A percentile compares a stretch with the other conserved stretches of the same genome.
Conservation (phyloP, 2,797 vertebrate genomes). For the Myiothlypis coronata region DNA sequence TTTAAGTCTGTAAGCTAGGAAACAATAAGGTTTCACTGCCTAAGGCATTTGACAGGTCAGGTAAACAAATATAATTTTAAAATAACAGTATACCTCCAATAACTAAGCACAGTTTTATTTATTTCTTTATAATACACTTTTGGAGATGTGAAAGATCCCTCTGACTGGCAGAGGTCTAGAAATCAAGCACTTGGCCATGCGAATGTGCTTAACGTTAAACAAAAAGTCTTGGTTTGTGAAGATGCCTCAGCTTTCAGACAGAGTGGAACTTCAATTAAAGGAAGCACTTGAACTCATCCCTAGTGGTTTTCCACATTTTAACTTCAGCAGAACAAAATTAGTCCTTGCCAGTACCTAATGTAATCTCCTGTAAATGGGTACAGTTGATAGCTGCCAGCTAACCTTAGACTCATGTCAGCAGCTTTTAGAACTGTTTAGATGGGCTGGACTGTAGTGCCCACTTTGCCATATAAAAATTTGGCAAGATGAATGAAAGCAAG, state of each 20-base stretch:
- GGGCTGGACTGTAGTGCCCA: accelerated
- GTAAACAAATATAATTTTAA: background rate
- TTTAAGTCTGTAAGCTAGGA: background rate
- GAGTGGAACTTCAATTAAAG: background rate
- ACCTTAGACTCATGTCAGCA: background rate
- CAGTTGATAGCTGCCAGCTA: background rate
- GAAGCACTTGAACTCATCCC: background rate
- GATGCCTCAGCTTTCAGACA: background rate
- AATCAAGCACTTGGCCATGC: background rate
- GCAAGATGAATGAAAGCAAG: background rate
- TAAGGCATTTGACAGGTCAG: background rate
- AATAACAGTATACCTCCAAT: background rate
- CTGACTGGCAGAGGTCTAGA: background rate
- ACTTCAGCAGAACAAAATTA: background rate
- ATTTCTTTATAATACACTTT: background rate
- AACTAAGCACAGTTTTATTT: background rate
- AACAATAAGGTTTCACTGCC: background rate
- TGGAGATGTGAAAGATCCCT: background rate
- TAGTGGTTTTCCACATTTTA: background rate
- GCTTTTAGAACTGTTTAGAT: background rate
- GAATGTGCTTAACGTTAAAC: accelerated
- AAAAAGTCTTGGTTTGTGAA: background rate
- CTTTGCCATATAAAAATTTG: background rate
- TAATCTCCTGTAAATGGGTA: background rate
- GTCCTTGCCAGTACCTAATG: background rate